A percentile compares a stretch with the other conserved stretches of the same genome.
Evolutionary conservation across 2,888 invertebrate genomes (phyloP).

Genomic region (Clusia tigrina): DNA sequence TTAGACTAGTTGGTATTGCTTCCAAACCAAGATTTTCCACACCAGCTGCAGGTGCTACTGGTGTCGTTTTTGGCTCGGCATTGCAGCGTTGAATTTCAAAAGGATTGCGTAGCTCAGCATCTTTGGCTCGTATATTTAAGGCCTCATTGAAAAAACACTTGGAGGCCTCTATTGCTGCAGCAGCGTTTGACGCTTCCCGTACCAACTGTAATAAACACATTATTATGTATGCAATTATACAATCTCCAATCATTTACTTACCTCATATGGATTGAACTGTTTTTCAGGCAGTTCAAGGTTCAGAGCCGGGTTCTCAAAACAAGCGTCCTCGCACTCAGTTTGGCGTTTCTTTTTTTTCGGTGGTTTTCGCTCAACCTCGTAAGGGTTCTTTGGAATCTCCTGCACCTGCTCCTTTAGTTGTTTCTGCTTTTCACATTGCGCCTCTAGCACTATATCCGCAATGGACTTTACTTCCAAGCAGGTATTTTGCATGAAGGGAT

Average conservation of each 20-base stretch:
- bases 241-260: too few relatives aligned
- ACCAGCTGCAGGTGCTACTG: conserved; percentile 31
- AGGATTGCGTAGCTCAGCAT: conserved; percentile 56
- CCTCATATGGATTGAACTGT: conserved; percentile 64
- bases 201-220: conserved; percentile 43
- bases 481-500: conserved; percentile 37
- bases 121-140: conserved; percentile 57
- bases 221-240: neutral
- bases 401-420: conserved; percentile 9
- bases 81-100: conserved; percentile 58
- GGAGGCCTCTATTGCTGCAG: too few relatives aligned
- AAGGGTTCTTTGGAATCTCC: conserved; percentile 49
- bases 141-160: conserved; percentile 60
- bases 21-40: conserved; percentile 44
- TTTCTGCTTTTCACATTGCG: neutral
- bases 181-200: conserved; percentile 10
- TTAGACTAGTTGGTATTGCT: conserved; percentile 44
- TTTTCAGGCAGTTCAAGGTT: conserved; percentile 62
- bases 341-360: conserved; percentile 61
- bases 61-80: conserved; percentile 26
- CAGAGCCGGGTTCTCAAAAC: conserved; percentile 62
- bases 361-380: conserved; percentile 61
- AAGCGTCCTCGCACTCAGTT: conserved; percentile 45
- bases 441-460: conserved; percentile 45
- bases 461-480: conserved; percentile 61